Evolutionary conservation across 2,888 invertebrate genomes (phyloP).

Genomic region (Patella ulyssiponensis): DNA sequence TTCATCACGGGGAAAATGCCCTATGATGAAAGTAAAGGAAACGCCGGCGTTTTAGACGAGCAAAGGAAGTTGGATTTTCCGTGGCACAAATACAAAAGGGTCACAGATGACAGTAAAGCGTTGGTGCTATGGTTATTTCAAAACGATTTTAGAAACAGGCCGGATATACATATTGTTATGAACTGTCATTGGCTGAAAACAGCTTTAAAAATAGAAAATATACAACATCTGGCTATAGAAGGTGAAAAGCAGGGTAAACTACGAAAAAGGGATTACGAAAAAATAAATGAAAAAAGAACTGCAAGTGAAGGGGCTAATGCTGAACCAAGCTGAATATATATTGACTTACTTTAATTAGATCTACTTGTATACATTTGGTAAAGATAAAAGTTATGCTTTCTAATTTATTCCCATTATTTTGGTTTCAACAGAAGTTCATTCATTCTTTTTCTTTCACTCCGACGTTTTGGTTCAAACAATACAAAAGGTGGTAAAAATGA

Average conservation of each 20-base stretch:
- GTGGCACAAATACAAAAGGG: conserved; percentile 64
- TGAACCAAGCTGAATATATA: too few species aligned
- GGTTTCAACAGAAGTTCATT: too few species aligned
- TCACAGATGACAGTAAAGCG: conserved; percentile 45
- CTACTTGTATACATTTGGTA: too few species aligned
- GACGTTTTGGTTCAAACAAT: too few species aligned
- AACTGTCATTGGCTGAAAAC: conserved; percentile 51
- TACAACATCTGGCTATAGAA: conserved; percentile 28
- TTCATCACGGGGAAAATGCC: conserved; percentile 74
- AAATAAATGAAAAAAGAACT: conserved; percentile 9
- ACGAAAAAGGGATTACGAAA: conserved; percentile 15
- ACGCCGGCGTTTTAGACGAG: conserved; percentile 65
- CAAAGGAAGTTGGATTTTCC: conserved; percentile 63
- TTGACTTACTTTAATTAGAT: too few species aligned
- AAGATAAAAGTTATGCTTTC: too few species aligned
- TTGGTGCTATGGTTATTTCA: conserved; percentile 61
- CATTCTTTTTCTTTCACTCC: too few species aligned
- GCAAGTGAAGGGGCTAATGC: background rate
- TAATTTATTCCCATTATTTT: too few species aligned
- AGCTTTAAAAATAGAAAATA: conserved; percentile 30
- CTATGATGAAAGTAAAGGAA: conserved; percentile 72
- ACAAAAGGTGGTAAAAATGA: too few species aligned
- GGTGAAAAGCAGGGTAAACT: conserved; percentile 16
- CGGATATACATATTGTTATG: conserved; percentile 55
- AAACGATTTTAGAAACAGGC: conserved; percentile 59